Conservation (phyloP, 2,888 invertebrate genomes). For the Drosophila bunnanda region DNA sequence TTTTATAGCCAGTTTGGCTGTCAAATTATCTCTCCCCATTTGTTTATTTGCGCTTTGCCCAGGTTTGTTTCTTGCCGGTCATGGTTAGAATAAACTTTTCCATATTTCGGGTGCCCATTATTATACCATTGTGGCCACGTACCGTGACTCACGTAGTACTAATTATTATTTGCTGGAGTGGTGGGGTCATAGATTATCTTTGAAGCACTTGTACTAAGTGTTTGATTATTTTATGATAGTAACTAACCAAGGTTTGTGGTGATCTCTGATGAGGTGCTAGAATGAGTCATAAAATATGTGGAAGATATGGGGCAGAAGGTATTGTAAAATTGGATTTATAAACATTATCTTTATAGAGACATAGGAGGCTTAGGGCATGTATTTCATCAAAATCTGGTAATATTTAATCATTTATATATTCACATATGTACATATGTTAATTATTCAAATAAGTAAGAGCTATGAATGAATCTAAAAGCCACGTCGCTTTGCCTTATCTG, state of each 20-base stretch:
- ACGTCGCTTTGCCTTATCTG: constrained; percentile 9
- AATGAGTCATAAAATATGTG: not conserved
- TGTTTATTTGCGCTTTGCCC: not conserved
- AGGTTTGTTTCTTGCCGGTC: constrained; percentile 1
- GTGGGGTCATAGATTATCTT: not conserved
- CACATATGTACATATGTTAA: not conserved
- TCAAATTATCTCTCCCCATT: not conserved
- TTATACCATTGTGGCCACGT: not conserved
- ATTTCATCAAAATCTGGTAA: not conserved
- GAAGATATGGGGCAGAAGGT: not conserved
- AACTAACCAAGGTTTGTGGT: not conserved
- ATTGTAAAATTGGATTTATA: not conserved
- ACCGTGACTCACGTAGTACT: not conserved
- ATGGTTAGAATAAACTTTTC: constrained; percentile 15
- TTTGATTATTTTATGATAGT: not conserved
- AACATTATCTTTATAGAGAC: too few species aligned
- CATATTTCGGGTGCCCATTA: not conserved
- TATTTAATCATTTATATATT: not conserved
- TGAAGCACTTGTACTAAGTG: not conserved
- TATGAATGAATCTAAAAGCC: not conserved
- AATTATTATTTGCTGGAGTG: constrained; percentile 3
- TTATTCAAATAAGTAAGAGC: not conserved
- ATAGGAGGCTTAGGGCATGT: not conserved
- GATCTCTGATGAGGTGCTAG: not conserved
- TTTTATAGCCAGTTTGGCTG: constrained; percentile 16